Conservation (phyloP, 2,113 vertebrate genomes). For the Speoplatyrhinus poulsoni region DNA sequence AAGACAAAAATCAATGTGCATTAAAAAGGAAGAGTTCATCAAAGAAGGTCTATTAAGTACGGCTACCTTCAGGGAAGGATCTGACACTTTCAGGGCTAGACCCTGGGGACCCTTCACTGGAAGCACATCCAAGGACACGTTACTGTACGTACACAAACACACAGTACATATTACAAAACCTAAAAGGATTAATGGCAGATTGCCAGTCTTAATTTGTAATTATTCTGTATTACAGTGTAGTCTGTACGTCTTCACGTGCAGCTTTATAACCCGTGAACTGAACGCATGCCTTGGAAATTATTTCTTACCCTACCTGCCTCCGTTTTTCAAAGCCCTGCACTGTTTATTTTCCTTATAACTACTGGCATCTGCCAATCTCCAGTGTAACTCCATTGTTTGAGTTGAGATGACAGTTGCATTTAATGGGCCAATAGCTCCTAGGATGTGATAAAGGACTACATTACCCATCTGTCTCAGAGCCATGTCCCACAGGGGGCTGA, state of each 20-base stretch:
- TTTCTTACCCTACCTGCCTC: too few species aligned
- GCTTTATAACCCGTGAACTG: background rate
- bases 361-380: too few species aligned
- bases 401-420: background rate
- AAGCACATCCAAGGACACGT: conserved; percentile 87
- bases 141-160: conserved; percentile 40
- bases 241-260: too few species aligned
- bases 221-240: too few species aligned
- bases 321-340: background rate
- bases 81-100: conserved; percentile 60
- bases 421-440: background rate
- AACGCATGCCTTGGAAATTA: background rate
- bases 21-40: background rate
- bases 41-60: background rate
- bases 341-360: background rate
- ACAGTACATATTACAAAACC: too few species aligned
- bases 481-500: conserved; percentile 39
- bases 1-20: conserved; percentile 1
- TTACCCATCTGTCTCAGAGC: conserved; percentile 77
- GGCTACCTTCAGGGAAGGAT: conserved; percentile 57
- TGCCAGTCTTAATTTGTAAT: too few species aligned
- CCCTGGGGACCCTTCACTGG: conserved; percentile 94
- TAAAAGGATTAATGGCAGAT: too few species aligned
- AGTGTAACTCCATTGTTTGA: background rate
- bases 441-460: background rate